Evolutionary conservation across 2,113 vertebrate genomes (phyloP).

Genomic region (Morone chrysops): DNA sequence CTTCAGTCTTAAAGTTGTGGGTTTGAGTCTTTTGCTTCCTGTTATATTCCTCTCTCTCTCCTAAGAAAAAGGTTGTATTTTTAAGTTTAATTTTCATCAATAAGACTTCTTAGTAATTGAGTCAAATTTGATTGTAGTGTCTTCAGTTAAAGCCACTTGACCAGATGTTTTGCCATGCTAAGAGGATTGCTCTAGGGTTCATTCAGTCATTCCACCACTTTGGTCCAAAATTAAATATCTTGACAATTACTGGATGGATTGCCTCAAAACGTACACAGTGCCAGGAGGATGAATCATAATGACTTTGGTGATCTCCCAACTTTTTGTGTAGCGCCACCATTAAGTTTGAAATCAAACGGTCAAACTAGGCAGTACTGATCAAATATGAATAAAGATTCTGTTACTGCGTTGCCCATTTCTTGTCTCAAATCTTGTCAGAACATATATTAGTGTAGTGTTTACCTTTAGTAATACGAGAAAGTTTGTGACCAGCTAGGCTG

Average conservation of each 20-base stretch:
- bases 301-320: neutral
- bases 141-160: neutral
- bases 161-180: neutral
- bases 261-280: neutral
- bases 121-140: neutral
- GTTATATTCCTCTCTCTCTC: neutral
- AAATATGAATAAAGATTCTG: no score
- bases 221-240: neutral
- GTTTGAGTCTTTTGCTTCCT: neutral
- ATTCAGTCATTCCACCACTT: neutral
- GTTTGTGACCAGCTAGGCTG: no score
- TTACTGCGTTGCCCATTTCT: no score
- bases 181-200: neutral
- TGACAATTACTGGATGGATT: neutral
- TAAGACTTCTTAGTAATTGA: neutral
- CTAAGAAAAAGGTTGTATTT: neutral
- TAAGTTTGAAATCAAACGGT: neutral
- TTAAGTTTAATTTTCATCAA: neutral
- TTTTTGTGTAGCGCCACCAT: neutral
- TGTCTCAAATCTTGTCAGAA: no score
- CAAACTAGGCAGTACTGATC: no score
- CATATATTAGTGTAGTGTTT: no score
- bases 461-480: no score
- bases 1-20: neutral
- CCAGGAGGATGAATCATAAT: neutral